Percentiles rank a stretch among this genome's conserved stretches.
phyloP scores from a whole-genome alignment of 2,888 invertebrate species.

The Oasisia sp. region DNA sequence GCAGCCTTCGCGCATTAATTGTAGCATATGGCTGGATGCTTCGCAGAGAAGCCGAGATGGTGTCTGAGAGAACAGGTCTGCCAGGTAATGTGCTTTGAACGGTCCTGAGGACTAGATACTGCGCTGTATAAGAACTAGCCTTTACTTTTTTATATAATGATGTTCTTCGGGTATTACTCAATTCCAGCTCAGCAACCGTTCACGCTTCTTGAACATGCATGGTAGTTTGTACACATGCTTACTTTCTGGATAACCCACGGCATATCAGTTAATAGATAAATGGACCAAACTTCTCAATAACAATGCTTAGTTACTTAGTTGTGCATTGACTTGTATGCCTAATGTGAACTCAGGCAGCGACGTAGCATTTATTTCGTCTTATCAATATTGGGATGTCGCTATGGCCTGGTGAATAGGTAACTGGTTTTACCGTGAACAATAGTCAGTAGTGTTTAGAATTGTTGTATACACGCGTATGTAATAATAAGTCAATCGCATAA shows the following conservation, averaged over 20 bases:
- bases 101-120: too few species aligned
- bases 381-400: not conserved
- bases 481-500: not conserved
- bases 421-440: too few species aligned
- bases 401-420: not conserved
- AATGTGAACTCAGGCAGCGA: not conserved
- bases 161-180: not conserved
- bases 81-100: too few species aligned
- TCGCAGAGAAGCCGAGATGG: too few species aligned
- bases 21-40: too few species aligned
- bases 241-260: not conserved
- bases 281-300: not conserved
- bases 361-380: not conserved
- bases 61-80: too few species aligned
- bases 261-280: not conserved
- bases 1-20: too few species aligned
- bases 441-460: too few species aligned
- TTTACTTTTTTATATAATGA: too few species aligned
- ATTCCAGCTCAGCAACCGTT: not conserved
- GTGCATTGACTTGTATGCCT: not conserved
- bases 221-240: not conserved
- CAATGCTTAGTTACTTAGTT: not conserved
- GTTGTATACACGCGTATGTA: too few species aligned
- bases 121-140: too few species aligned
- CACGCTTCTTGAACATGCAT: not conserved